Conservation (phyloP, 1,140 invertebrate species). For the Fopius arisanus region DNA sequence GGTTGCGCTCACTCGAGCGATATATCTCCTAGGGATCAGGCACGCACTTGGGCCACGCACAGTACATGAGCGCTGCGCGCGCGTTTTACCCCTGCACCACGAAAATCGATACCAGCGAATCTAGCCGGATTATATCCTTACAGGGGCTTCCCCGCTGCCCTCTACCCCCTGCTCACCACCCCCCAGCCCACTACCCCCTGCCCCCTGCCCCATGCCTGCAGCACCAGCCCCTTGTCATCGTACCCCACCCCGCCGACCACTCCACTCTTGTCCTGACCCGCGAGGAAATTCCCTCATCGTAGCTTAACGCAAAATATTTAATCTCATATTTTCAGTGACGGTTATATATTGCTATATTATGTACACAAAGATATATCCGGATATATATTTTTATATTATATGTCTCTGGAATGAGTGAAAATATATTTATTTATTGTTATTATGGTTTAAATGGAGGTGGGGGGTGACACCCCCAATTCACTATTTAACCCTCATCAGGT, state of each 20-base stretch:
- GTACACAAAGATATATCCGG: too few species aligned
- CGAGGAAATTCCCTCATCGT: too few species aligned
- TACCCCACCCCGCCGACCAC: too few species aligned
- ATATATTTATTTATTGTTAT: too few species aligned
- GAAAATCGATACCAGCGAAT: slow-evolving; percentile 64
- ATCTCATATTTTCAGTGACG: too few species aligned
- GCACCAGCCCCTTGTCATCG: too few species aligned
- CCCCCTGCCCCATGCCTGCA: not conserved
- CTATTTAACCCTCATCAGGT: not conserved
- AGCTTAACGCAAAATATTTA: too few species aligned
- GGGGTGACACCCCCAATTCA: slow-evolving; percentile 22
- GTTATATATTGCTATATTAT: too few species aligned
- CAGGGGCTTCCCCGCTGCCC: slow-evolving; percentile 59
- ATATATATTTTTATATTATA: too few species aligned
- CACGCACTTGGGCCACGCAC: slow-evolving; percentile 39
- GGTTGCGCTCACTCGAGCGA: slow-evolving; percentile 34
- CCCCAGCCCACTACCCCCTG: not conserved
- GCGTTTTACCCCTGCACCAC: slow-evolving; percentile 49
- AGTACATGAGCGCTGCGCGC: slow-evolving; percentile 38
- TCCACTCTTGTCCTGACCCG: too few species aligned
- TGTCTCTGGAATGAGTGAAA: too few species aligned
- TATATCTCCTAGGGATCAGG: slow-evolving; percentile 32
- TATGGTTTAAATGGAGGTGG: too few species aligned
- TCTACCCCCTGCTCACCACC: slow-evolving; percentile 39
- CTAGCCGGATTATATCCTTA: slow-evolving; percentile 62